Evolutionary conservation across 2,888 invertebrate species (phyloP).

Genomic region (Cantharis rufa): DNA sequence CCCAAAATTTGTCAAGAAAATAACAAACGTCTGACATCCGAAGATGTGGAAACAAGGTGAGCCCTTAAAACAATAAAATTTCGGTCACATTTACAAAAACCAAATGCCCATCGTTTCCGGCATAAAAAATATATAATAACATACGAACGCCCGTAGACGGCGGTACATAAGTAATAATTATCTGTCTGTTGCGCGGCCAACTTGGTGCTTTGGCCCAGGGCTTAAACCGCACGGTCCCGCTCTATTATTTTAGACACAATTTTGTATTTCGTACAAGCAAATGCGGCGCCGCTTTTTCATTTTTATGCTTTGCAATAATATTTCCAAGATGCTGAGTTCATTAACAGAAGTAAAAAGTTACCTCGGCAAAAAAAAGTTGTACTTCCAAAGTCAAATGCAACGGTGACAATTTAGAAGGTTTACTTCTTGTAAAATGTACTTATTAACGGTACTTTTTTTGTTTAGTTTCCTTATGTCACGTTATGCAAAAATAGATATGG

Average conservation of each 20-base stretch:
- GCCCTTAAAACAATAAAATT: slow-evolving; percentile 43
- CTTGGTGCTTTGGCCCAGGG: slow-evolving; percentile 45
- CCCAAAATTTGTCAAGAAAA: not conserved
- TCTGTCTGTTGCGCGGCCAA: slow-evolving; percentile 45
- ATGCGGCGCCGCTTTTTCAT: slow-evolving; percentile 33
- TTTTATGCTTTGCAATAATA: slow-evolving; percentile 3
- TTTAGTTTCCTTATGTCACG: not conserved
- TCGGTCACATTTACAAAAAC: slow-evolving; percentile 43
- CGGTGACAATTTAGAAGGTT: not conserved
- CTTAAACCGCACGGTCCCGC: slow-evolving; percentile 40
- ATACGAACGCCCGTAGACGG: slow-evolving; percentile 48
- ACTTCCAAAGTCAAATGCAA: not conserved
- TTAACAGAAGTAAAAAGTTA: not conserved
- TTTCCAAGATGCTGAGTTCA: not conserved
- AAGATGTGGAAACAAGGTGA: slow-evolving; percentile 25
- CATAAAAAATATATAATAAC: slow-evolving; percentile 57
- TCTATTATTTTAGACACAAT: slow-evolving; percentile 53
- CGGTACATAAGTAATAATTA: slow-evolving; percentile 51
- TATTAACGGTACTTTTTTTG: not conserved
- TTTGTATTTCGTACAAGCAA: slow-evolving; percentile 42
- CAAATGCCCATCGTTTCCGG: slow-evolving; percentile 52
- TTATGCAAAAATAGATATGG: not conserved
- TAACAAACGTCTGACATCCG: slow-evolving; percentile 21
- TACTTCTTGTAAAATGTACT: not conserved
- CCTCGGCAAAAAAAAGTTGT: not conserved